Evolutionary conservation across 2,888 invertebrate species (phyloP).

Genomic region (Morinoia aosen): DNA sequence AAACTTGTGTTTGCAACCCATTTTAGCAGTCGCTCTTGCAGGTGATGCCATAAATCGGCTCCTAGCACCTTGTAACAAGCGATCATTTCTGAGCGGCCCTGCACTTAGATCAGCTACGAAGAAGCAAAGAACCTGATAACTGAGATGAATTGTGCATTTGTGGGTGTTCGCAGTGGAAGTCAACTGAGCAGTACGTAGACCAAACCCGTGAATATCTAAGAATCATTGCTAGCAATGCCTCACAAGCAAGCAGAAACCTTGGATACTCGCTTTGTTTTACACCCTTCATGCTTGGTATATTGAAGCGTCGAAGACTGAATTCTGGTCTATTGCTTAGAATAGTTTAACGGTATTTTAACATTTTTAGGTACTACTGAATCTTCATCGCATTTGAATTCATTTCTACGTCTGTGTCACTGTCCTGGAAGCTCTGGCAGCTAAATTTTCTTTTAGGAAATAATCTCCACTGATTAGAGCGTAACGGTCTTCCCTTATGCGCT

Average conservation of each 20-base stretch:
- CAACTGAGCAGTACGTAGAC: neutral
- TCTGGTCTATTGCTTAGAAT: too few species aligned
- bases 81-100: neutral
- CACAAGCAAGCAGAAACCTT: neutral
- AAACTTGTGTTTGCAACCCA: constrained; percentile 25
- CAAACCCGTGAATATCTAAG: neutral
- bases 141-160: constrained; percentile 6
- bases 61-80: constrained; percentile 29
- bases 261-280: too few species aligned
- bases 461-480: too few species aligned
- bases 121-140: constrained; percentile 14
- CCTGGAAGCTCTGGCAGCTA: too few species aligned
- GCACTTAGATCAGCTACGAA: neutral
- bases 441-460: too few species aligned
- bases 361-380: too few species aligned
- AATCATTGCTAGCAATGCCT: neutral
- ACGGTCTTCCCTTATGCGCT: too few species aligned
- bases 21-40: constrained; percentile 15
- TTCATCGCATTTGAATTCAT: too few species aligned
- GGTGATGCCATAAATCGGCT: neutral
- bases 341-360: too few species aligned
- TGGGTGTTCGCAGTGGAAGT: neutral
- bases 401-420: too few species aligned
- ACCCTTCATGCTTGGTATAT: too few species aligned
- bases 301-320: too few species aligned